Evolutionary conservation across 2,113 vertebrate species (phyloP).

Genomic region (Climacteris rufus): DNA sequence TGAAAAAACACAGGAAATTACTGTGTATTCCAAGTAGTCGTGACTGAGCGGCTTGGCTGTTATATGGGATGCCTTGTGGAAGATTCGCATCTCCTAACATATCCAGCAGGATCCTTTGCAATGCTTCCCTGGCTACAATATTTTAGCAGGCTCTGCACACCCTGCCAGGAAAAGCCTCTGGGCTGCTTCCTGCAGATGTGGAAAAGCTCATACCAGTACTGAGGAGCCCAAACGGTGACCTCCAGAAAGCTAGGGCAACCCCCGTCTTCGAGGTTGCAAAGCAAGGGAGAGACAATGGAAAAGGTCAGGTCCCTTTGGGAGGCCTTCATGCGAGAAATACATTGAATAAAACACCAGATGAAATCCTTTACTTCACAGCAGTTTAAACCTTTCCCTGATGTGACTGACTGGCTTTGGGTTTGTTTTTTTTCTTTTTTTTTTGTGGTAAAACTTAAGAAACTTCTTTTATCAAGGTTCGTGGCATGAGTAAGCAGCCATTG

Average conservation of each 20-base stretch:
- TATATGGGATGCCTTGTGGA: constrained; percentile 59
- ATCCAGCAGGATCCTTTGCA: constrained; percentile 51
- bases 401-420: not conserved
- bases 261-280: not conserved
- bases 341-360: not conserved
- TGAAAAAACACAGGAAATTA: constrained; percentile 74
- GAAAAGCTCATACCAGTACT: not conserved
- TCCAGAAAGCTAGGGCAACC: not conserved
- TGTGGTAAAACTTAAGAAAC: not conserved
- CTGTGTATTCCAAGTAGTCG: constrained; percentile 71
- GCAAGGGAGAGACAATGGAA: not conserved
- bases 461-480: not conserved
- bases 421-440: too few species aligned
- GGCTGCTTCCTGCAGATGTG: not conserved
- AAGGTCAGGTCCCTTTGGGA: not conserved
- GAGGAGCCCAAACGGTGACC: not conserved
- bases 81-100: constrained; percentile 59
- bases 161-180: constrained; percentile 40
- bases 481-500: not conserved
- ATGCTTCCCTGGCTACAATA: constrained; percentile 11
- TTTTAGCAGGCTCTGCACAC: not conserved
- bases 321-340: not conserved
- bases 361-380: not conserved
- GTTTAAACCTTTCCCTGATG: not conserved
- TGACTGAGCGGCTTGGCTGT: constrained; percentile 70